Evolutionary conservation across 37 sponge, comb jelly and placozoan genomes (phyloP).

Genomic region (Petrosia ficiformis): DNA sequence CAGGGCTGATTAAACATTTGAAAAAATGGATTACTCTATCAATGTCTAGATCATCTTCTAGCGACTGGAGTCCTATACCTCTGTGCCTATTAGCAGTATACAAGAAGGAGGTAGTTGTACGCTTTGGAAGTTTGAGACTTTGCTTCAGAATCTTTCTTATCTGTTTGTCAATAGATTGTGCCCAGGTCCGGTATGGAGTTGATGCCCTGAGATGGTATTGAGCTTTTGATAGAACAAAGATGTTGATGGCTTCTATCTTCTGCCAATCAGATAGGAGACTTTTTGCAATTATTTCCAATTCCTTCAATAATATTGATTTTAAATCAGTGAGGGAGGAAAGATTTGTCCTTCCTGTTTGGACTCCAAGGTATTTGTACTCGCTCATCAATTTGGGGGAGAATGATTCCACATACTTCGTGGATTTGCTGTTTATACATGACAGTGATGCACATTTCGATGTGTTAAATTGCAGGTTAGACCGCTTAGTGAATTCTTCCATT

Average conservation of each 20-base stretch:
- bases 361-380: slow-evolving; percentile 33
- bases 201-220: slow-evolving; percentile 12
- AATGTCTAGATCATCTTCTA: slow-evolving; percentile 23
- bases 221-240: slow-evolving; percentile 24
- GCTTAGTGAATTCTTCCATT: slow-evolving; percentile 1
- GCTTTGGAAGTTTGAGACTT: slow-evolving; percentile 12
- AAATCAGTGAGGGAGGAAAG: background rate
- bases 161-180: background rate
- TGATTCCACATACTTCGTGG: background rate
- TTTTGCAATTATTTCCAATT: background rate
- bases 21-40: background rate
- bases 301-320: background rate
- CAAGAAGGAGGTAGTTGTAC: slow-evolving; percentile 22
- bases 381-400: slow-evolving; percentile 10
- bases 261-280: slow-evolving; percentile 42
- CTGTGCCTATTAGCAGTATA: slow-evolving; percentile 7
- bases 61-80: slow-evolving; percentile 34
- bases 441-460: slow-evolving; percentile 22
- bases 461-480: slow-evolving; percentile 33
- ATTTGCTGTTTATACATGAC: background rate
- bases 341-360: background rate
- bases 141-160: slow-evolving; percentile 12
- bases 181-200: slow-evolving; percentile 11
- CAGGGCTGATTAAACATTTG: background rate
- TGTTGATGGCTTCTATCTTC: slow-evolving; percentile 51